A percentile compares a stretch with the other conserved stretches of the same genome.
phyloP scores from a whole-genome alignment of 2,888 invertebrate genomes.

The Morpho achilles region DNA sequence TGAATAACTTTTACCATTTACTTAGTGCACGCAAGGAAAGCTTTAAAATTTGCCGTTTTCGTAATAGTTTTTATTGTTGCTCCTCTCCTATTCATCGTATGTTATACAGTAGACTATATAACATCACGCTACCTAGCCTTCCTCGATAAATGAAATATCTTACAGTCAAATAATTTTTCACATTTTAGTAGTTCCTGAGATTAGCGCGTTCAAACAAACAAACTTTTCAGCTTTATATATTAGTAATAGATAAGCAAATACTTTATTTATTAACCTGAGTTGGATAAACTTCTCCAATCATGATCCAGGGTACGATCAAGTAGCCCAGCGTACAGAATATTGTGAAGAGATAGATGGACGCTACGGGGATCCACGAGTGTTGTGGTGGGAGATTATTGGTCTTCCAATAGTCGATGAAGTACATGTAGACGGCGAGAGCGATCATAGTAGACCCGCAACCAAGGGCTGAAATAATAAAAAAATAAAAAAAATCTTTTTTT shows the following conservation, averaged over 20 bases:
- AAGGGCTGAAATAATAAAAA: slow-evolving; percentile 47
- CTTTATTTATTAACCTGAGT: slow-evolving; percentile 61
- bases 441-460: slow-evolving; percentile 84
- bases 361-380: slow-evolving; percentile 81
- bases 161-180: too few species aligned
- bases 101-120: too few species aligned
- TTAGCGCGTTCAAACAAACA: too few species aligned
- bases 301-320: slow-evolving; percentile 85
- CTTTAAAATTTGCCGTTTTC: too few species aligned
- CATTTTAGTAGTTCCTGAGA: too few species aligned
- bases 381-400: slow-evolving; percentile 49
- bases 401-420: slow-evolving; percentile 74
- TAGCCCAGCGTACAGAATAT: slow-evolving; percentile 83
- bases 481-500: neutral
- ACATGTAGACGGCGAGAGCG: slow-evolving; percentile 80
- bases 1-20: too few species aligned
- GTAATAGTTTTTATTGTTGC: too few species aligned
- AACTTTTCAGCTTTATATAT: too few species aligned
- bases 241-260: neutral
- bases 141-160: too few species aligned
- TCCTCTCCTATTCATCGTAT: too few species aligned
- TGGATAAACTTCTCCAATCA: slow-evolving; percentile 87
- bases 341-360: slow-evolving; percentile 80
- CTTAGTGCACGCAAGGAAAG: too few species aligned
- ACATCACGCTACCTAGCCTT: too few species aligned